These are phyloP conservation scores for Pipistrellus pygmaeus DNA, from an alignment of 2,797 vertebrate species.

Conservation along the genomic window DNA sequence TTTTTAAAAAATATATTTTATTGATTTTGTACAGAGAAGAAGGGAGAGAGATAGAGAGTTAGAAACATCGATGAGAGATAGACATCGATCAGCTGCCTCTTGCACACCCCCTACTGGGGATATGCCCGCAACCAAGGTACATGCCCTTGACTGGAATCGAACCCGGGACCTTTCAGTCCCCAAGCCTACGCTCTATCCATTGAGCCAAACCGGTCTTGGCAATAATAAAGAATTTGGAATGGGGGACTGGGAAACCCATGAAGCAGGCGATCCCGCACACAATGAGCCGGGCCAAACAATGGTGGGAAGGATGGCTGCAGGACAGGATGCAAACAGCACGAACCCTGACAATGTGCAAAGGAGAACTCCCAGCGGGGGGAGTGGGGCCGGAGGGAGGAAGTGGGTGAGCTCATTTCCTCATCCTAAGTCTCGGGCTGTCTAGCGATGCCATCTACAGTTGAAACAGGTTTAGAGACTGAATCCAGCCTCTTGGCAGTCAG, in stretches of 20 bases:
- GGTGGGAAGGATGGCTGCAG: conserved; percentile 23
- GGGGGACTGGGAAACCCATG: neutral
- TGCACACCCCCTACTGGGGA: too few species aligned
- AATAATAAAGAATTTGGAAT: neutral
- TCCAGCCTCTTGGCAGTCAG: neutral
- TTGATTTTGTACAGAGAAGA: too few species aligned
- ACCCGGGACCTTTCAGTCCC: too few species aligned
- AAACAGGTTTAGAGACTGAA: neutral
- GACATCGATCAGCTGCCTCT: too few species aligned
- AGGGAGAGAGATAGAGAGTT: too few species aligned
- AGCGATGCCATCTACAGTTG: conserved; percentile 37
- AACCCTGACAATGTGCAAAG: conserved; percentile 52
- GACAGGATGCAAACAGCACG: conserved; percentile 55
- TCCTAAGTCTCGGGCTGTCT: neutral
- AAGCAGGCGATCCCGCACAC: neutral
- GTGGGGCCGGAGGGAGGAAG: conserved; percentile 56
- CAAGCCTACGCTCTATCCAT: too few species aligned
- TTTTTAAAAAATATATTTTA: too few species aligned
- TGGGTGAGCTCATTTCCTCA: conserved; percentile 72
- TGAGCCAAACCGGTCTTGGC: too few species aligned
- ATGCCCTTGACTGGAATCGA: too few species aligned
- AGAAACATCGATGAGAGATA: too few species aligned
- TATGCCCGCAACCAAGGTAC: too few species aligned
- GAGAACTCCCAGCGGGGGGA: conserved; percentile 21
- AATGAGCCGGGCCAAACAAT: conserved; percentile 45